Percentiles rank a stretch among this genome's conserved stretches.
These are phyloP conservation scores for Aphidius ervi DNA, from an alignment of 1,140 invertebrate genomes.

Conservation along the genomic window DNA sequence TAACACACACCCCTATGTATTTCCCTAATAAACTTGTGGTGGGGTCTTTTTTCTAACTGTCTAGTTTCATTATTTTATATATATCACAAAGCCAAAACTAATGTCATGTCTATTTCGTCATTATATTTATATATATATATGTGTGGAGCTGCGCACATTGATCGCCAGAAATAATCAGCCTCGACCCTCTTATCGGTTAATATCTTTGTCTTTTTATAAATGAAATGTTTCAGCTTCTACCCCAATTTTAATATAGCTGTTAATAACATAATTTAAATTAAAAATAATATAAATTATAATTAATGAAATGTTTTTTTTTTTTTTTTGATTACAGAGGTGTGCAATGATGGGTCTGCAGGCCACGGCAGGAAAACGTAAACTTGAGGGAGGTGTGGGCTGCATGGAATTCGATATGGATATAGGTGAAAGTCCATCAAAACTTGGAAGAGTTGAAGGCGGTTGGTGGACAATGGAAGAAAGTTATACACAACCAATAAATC, in stretches of 20 bases:
- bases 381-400: slow-evolving; percentile 54
- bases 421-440: slow-evolving; percentile 49
- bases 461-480: slow-evolving; percentile 52
- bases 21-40: slow-evolving; percentile 12
- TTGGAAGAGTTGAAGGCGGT: slow-evolving; percentile 48
- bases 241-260: not conserved
- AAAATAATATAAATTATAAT: not conserved
- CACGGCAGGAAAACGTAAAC: slow-evolving; percentile 68
- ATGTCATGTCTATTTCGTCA: no score
- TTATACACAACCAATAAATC: slow-evolving; percentile 36
- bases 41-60: not conserved
- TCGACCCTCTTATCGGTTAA: no score
- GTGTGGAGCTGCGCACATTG: no score
- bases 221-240: no score
- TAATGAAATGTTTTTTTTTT: slow-evolving; percentile 6
- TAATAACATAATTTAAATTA: not conserved
- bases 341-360: slow-evolving; percentile 74
- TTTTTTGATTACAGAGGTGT: slow-evolving; percentile 60
- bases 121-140: no score
- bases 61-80: slow-evolving; percentile 14
- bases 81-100: not conserved
- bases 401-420: slow-evolving; percentile 52
- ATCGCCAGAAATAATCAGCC: no score
- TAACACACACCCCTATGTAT: slow-evolving; percentile 27
- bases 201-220: no score